phyloP scores from a whole-genome alignment of 2,797 vertebrate species.

The Pagetopsis macropterus region DNA sequence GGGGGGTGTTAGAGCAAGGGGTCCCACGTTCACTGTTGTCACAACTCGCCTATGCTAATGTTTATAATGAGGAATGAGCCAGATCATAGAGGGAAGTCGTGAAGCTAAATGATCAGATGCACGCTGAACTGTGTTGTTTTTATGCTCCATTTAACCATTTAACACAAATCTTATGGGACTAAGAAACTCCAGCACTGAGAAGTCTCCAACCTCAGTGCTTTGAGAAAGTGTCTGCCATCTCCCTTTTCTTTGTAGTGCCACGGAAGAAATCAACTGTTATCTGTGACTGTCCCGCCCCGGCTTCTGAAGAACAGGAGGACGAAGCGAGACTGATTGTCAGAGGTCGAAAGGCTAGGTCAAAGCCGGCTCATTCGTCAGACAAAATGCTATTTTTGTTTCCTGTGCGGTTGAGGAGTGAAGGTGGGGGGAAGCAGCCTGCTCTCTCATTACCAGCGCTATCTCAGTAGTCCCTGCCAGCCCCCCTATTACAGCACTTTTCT shows the following conservation, averaged over 20 bases:
- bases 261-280: constrained; percentile 85
- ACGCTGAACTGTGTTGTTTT: constrained; percentile 38
- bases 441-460: constrained; percentile 89
- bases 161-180: constrained; percentile 52
- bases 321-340: constrained; percentile 95
- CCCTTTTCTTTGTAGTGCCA: constrained; percentile 76
- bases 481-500: constrained; percentile 70
- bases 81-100: constrained; percentile 23
- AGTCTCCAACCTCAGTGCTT: constrained; percentile 56
- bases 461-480: constrained; percentile 71
- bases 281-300: constrained; percentile 71
- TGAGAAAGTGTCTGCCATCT: constrained; percentile 64
- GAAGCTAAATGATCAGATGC: constrained; percentile 43
- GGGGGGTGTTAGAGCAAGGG: constrained; percentile 55
- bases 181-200: constrained; percentile 33
- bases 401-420: constrained; percentile 83
- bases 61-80: constrained; percentile 64
- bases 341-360: constrained; percentile 96
- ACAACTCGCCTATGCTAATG: constrained; percentile 70
- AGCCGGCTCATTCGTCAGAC: constrained; percentile 90
- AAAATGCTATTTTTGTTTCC: constrained; percentile 96
- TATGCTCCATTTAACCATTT: constrained; percentile 59
- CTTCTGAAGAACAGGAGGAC: constrained; percentile 84
- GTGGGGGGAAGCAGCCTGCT: constrained; percentile 65
- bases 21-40: constrained; percentile 63